Base-by-base conservation (phyloP, 2,113 vertebrate species). In the Ophiodon elongatus region DNA sequence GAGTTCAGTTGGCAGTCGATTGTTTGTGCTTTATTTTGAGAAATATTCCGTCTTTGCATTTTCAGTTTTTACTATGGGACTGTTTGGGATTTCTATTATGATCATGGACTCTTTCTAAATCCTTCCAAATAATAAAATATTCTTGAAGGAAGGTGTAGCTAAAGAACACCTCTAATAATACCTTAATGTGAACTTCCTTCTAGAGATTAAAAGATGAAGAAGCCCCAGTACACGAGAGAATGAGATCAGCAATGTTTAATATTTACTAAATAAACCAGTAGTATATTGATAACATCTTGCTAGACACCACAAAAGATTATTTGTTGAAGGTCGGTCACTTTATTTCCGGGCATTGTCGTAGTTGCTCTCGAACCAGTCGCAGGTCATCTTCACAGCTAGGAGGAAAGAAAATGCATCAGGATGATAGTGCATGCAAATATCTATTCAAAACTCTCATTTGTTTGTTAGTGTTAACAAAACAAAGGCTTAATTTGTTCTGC, bases 371-470 rank as follows among this genome's bases (percentile, higher is more conserved):
- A 98, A 97, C 97, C 97, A 98, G 67, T 95, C 37, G 4, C 97
- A 97, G 4, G 97, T 97, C 90, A 97, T 96, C 88, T 96, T 95
- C 83, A 97, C 90, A 0, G 96, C 97, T 98, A 82, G 33, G 69
- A 52, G 45, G 25, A 64, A 65, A 71, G 52, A 25, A 71, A 50
- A 71, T 8, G 35, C 17, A 59, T 0, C 1, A 31, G 2, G 17
- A 13, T 54, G 13, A 31, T 5, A 9, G 1, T 3, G 10, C 25
- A 73, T 66, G 60, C 59, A 84, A 73, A 85, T 29, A 71, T 45
- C 29, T 1, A 85, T 54, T 65, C 19, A 52, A 78, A 63, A 19
- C 5, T n/a, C 8, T 43, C 23, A 76, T 73, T 73, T 80, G 62
- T 8, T 8, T 73, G 6, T 35, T 14, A 17, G 43, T 45, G 45